Conservation (phyloP, 2,797 vertebrate species). For the Neostethus bicornis region DNA sequence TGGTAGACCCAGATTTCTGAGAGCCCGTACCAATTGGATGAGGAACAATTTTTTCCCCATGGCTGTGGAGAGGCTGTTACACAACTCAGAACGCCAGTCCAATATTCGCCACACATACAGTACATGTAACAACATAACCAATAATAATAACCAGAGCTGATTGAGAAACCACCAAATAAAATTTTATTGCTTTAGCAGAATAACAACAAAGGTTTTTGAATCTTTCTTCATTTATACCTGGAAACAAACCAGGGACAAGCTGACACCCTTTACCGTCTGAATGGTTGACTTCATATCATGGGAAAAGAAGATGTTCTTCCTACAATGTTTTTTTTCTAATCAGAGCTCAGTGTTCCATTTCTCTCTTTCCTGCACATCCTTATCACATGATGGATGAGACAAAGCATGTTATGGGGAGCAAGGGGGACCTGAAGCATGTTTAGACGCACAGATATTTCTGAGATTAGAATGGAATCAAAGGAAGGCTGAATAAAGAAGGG, state of each 20-base stretch:
- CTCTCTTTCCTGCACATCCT: constrained; percentile 18
- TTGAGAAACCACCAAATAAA: too few species aligned
- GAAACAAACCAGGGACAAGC: constrained; percentile 41
- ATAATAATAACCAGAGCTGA: too few species aligned
- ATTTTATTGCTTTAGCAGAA: too few species aligned
- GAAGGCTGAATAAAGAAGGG: constrained; percentile 33
- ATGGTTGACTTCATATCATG: constrained; percentile 8
- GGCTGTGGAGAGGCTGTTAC: too few species aligned
- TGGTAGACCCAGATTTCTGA: too few species aligned
- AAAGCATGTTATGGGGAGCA: constrained; percentile 46
- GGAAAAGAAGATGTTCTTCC: background rate
- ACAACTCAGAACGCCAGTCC: too few species aligned
- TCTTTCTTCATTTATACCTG: constrained; percentile 43
- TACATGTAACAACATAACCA: too few species aligned
- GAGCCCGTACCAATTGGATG: too few species aligned
- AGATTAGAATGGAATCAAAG: constrained; percentile 68
- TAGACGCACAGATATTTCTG: constrained; percentile 69
- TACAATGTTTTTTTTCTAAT: constrained; percentile 20
- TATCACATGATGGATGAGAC: constrained; percentile 65
- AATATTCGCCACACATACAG: too few species aligned
- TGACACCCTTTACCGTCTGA: constrained; percentile 28
- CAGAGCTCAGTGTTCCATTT: constrained; percentile 54
- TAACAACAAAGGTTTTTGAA: too few species aligned
- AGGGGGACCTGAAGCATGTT: constrained; percentile 66
- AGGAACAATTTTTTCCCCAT: too few species aligned